phyloP scores from a whole-genome alignment of 2,113 vertebrate genomes.

The Natator depressus region DNA sequence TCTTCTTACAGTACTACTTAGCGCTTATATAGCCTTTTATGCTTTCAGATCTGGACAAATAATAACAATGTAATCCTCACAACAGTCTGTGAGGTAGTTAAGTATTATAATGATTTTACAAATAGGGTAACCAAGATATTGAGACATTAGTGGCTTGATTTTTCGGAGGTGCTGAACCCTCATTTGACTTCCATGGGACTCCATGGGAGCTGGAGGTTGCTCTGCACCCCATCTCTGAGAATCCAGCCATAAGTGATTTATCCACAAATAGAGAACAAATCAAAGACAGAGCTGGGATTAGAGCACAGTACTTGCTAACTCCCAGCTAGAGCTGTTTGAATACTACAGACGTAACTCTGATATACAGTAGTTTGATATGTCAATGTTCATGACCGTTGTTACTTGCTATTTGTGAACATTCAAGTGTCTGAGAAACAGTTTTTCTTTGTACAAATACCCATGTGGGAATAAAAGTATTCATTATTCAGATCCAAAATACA shows the following conservation, averaged over 20 bases:
- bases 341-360: not conserved
- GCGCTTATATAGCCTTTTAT: not conserved
- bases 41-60: not conserved
- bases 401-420: not conserved
- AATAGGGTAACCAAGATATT: not conserved
- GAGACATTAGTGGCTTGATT: not conserved
- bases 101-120: constrained; percentile 7
- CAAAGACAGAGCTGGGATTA: not conserved
- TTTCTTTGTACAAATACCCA: not conserved
- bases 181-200: not conserved
- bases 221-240: not conserved
- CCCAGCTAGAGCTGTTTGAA: not conserved
- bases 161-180: not conserved
- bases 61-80: constrained; percentile 16
- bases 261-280: not conserved
- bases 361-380: not conserved
- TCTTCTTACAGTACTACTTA: not conserved
- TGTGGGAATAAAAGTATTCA: not conserved
- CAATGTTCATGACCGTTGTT: not conserved
- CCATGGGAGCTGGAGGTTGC: not conserved
- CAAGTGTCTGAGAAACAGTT: not conserved
- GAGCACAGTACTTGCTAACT: not conserved
- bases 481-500: not conserved
- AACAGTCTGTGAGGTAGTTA: not conserved
- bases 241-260: constrained; percentile 7